Percentiles rank a stretch among this genome's conserved stretches.
phyloP scores from a whole-genome alignment of 2,888 invertebrate species.

The Metacarcinus magister region DNA sequence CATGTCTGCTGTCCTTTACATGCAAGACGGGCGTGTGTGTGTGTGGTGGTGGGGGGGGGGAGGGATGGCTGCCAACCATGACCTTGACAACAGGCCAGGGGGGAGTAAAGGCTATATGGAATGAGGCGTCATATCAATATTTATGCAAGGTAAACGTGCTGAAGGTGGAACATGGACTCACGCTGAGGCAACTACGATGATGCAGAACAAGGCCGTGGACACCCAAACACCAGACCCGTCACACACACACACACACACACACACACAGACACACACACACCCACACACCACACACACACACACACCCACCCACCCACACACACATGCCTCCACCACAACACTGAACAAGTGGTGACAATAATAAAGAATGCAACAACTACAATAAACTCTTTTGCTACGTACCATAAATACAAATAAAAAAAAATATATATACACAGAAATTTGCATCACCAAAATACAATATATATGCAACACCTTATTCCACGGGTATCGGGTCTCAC shows the following conservation, averaged over 20 bases:
- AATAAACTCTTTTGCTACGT: not conserved
- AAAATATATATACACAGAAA: not conserved
- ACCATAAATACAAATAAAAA: not conserved
- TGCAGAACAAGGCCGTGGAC: not conserved
- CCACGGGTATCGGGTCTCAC: not conserved
- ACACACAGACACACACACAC: not conserved
- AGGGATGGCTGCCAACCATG: no score
- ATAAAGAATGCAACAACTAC: not conserved
- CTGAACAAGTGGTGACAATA: not conserved
- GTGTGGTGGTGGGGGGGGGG: no score
- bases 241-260: not conserved
- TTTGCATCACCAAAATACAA: conserved; percentile 15
- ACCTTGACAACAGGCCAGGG: no score
- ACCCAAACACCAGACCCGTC: not conserved
- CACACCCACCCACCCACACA: not conserved
- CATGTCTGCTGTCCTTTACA: no score
- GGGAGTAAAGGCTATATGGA: no score
- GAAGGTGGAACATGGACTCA: not conserved
- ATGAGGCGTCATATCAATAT: not conserved
- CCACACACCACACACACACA: no score
- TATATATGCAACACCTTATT: conserved; percentile 26
- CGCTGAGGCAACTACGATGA: not conserved
- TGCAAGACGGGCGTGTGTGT: no score
- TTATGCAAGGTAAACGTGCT: not conserved
- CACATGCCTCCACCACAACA: not conserved